Conservation (phyloP, 2,888 invertebrate species). For the Kryphioiulus occultus region DNA sequence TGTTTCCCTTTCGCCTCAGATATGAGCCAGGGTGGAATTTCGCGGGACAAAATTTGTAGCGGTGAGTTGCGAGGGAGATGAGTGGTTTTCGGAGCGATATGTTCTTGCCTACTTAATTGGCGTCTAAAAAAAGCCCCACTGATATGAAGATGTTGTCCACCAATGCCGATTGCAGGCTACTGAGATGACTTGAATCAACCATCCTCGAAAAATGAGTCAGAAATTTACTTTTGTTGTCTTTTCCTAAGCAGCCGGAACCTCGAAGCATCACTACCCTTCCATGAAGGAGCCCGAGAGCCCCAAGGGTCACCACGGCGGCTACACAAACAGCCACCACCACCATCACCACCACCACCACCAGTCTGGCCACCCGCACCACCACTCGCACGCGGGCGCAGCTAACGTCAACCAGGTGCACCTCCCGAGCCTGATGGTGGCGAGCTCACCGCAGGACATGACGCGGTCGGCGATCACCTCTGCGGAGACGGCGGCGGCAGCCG, state of each 20-base stretch:
- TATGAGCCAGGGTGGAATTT: no score
- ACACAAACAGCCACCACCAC: slow-evolving; percentile 43
- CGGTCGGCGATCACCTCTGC: slow-evolving; percentile 56
- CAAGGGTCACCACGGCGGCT: slow-evolving; percentile 35
- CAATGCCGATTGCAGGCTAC: no score
- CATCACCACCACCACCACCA: slow-evolving; percentile 51
- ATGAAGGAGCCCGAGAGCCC: slow-evolving; percentile 46
- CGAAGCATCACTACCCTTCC: slow-evolving; percentile 47
- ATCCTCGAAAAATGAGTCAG: background rate
- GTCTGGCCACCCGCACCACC: slow-evolving; percentile 49
- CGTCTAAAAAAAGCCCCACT: no score
- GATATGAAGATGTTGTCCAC: no score
- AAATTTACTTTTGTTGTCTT: background rate
- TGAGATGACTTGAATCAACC: no score
- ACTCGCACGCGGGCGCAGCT: slow-evolving; percentile 48
- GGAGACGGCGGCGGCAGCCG: slow-evolving; percentile 56
- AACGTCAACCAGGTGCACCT: slow-evolving; percentile 54
- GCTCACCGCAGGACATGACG: slow-evolving; percentile 56
- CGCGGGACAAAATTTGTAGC: background rate
- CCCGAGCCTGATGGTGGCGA: slow-evolving; percentile 56
- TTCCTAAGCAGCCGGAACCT: slow-evolving; percentile 42
- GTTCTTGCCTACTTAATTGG: no score
- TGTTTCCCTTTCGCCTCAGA: background rate
- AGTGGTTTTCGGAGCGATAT: no score
- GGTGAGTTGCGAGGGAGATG: no score